phyloP scores from a whole-genome alignment of 2,797 vertebrate species.

The Choloepus didactylus region DNA sequence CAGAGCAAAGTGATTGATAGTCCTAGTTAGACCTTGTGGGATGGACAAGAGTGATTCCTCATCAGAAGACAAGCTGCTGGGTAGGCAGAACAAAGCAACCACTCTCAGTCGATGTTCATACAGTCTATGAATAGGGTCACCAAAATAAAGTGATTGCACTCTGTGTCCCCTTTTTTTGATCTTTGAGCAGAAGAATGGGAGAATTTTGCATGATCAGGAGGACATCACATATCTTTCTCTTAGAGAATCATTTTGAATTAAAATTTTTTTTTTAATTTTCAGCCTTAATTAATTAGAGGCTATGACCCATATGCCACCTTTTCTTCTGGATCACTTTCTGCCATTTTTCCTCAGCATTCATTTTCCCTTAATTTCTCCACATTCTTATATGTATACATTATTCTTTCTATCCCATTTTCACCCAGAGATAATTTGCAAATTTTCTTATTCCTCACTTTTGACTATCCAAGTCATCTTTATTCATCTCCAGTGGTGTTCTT shows the following conservation, averaged over 20 bases:
- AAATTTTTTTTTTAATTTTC: neutral
- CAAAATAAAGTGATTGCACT: neutral
- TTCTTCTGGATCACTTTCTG: neutral
- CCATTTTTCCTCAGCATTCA: neutral
- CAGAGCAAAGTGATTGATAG: neutral
- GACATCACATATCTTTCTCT: neutral
- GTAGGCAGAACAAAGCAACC: neutral
- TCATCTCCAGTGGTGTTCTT: neutral
- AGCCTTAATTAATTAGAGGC: neutral
- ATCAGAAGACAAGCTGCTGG: neutral
- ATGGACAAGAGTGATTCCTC: neutral
- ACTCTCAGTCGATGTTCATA: neutral
- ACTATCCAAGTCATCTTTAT: neutral
- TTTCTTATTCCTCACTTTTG: slow-evolving; percentile 1
- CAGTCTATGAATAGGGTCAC: neutral
- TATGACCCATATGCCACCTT: neutral
- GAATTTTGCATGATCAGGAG: slow-evolving; percentile 3
- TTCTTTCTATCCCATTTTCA: slow-evolving; percentile 1
- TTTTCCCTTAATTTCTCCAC: slow-evolving; percentile 32
- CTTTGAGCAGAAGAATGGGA: slow-evolving; percentile 40
- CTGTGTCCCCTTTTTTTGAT: neutral
- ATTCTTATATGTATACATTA: neutral
- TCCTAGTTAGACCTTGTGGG: neutral
- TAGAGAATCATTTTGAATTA: slow-evolving; percentile 58
- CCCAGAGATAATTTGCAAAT: neutral